Base-by-base conservation (phyloP, 2,888 invertebrate genomes). In the Thyatira batis region DNA sequence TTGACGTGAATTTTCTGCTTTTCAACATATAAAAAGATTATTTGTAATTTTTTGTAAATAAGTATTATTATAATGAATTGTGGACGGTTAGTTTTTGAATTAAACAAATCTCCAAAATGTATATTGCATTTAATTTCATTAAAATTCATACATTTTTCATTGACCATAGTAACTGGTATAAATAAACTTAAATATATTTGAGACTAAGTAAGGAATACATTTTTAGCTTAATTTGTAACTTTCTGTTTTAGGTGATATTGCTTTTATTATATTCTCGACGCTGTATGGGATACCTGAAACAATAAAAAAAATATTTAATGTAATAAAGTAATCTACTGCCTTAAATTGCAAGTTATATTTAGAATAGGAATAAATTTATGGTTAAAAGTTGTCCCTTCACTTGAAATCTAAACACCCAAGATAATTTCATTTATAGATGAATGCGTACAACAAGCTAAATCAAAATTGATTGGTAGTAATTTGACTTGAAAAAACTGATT, bases 231-330 rank as follows among this genome's bases (percentile, higher is more conserved):
- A 57, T 58, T 84, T 84, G 53, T 70, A 89, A 30, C 67, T 73
- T 45, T 83, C 76, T 20, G 76, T 71, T 51, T 83, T 85, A 0
- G 85, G 82, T 0, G 79, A 68, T 33, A 89, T 82, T 2, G 87
- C 88, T 61, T 80, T 79, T 4, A 90, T 61, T 30, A 92, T 93
- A 51, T 90, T 87, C 60, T 93, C 93, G 8, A 90, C 80, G 50
- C 73, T 86, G 66, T 89, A 91, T 1, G 93, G 92, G 1, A 92
- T 85, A 69, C 89, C 93, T 93, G 86, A 55, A 87, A 87, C 51
- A 54, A 68, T 58, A 61, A 61, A 55, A 50, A 50, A 51, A 48
- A 11, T 9, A 52, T 27, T 21, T 20, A 30, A 25, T 8, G 30
- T 30, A 10, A 10, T 1, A 10, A 2, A 10, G 1, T 1, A 30